phyloP scores from a whole-genome alignment of 2,113 vertebrate genomes.

The Cynopterus brachyotis region DNA sequence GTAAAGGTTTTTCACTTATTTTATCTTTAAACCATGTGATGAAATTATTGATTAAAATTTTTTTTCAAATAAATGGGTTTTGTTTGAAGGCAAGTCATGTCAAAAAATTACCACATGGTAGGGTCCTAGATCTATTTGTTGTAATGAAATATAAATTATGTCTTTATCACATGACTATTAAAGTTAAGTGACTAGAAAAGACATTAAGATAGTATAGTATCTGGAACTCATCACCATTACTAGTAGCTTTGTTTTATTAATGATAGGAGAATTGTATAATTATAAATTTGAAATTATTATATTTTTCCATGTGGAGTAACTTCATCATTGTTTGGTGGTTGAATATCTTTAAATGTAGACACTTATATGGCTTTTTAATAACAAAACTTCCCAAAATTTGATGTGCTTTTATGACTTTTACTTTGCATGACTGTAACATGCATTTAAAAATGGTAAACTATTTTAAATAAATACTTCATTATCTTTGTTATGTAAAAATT shows the following conservation, averaged over 20 bases:
- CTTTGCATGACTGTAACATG: neutral
- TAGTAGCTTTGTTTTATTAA: neutral
- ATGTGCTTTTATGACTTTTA: neutral
- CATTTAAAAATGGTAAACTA: neutral
- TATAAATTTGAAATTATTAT: neutral
- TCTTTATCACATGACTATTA: neutral
- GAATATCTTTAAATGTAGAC: neutral
- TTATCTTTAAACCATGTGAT: neutral
- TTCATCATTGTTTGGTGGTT: neutral
- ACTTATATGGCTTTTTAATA: neutral
- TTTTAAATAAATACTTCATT: conserved; percentile 16
- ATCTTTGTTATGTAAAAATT: neutral
- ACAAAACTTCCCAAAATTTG: neutral
- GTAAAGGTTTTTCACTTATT: neutral
- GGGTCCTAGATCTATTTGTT: neutral
- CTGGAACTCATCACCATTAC: neutral
- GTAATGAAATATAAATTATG: conserved; percentile 25
- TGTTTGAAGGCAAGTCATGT: neutral
- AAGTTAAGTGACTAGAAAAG: neutral
- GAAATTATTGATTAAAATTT: conserved; percentile 1
- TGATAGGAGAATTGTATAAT: neutral
- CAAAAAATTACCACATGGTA: conserved; percentile 13
- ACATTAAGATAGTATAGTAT: neutral
- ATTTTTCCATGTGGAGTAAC: neutral
- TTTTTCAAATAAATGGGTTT: conserved; percentile 12